Conservation (phyloP, 2,113 vertebrate species). For the Ptilonorhynchus violaceus region DNA sequence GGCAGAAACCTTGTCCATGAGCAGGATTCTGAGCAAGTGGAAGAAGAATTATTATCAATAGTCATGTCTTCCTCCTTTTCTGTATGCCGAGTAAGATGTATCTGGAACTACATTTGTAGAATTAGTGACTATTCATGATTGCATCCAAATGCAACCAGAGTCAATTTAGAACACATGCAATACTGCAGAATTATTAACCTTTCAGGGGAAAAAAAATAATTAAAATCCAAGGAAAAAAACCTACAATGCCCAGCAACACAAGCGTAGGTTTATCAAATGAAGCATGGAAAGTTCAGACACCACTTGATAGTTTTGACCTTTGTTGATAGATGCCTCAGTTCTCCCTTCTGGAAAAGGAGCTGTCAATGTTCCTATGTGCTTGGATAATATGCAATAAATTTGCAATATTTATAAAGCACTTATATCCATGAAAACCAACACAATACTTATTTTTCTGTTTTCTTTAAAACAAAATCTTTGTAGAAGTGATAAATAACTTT, state of each 20-base stretch:
- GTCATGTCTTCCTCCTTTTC: background rate
- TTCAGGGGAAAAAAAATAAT: fast-evolving
- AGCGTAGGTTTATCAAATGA: background rate
- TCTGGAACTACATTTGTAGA: background rate
- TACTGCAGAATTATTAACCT: background rate
- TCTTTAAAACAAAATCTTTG: background rate
- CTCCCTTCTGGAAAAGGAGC: background rate
- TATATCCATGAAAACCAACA: background rate
- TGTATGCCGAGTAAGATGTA: background rate
- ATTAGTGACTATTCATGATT: background rate
- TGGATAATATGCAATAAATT: background rate
- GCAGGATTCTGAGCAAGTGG: background rate
- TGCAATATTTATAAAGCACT: background rate
- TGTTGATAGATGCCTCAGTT: background rate
- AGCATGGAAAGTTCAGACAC: background rate
- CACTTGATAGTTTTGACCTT: background rate
- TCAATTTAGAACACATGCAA: fast-evolving
- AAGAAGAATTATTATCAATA: background rate
- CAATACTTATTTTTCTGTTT: background rate
- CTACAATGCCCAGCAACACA: background rate
- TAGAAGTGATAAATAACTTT: background rate
- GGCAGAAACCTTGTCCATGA: background rate
- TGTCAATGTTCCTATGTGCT: background rate
- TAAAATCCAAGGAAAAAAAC: background rate
- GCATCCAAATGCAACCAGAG: background rate